Evolutionary conservation across 1,140 invertebrate genomes (phyloP).

Genomic region (Drosophila rhopaloa): DNA sequence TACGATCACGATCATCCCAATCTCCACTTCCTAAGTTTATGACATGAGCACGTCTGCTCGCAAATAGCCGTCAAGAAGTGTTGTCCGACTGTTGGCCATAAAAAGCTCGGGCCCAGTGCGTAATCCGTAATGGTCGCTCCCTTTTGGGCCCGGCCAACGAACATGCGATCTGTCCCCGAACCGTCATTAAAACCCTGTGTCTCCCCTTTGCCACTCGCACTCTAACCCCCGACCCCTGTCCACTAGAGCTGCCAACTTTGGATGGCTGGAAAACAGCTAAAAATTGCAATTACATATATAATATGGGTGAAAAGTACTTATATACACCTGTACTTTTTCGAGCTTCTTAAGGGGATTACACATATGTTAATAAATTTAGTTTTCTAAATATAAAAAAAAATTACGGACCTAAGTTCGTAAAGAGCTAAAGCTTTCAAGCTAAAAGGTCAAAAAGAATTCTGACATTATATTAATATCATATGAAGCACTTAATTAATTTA

Average conservation of each 20-base stretch:
- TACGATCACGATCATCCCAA: conserved; percentile 33
- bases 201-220: conserved; percentile 6
- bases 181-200: conserved; percentile 13
- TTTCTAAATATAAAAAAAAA: no score
- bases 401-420: no score
- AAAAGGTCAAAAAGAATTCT: no score
- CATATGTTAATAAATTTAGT: no score
- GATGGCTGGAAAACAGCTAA: background rate
- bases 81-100: conserved; percentile 16
- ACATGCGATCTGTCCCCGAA: conserved; percentile 18
- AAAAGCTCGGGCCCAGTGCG: conserved; percentile 4
- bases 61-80: background rate
- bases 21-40: conserved; percentile 8
- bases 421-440: no score
- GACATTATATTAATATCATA: no score
- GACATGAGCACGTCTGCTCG: conserved; percentile 22
- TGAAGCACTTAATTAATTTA: no score
- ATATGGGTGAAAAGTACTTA: no score
- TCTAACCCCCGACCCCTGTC: conserved; percentile 7
- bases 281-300: background rate
- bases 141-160: background rate
- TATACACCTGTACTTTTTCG: no score
- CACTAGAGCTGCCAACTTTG: background rate
- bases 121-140: conserved; percentile 14
- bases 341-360: no score